A percentile compares a stretch with the other conserved stretches of the same genome.
Evolutionary conservation across 2,888 invertebrate species (phyloP).

Genomic region (Pterostichus niger): DNA sequence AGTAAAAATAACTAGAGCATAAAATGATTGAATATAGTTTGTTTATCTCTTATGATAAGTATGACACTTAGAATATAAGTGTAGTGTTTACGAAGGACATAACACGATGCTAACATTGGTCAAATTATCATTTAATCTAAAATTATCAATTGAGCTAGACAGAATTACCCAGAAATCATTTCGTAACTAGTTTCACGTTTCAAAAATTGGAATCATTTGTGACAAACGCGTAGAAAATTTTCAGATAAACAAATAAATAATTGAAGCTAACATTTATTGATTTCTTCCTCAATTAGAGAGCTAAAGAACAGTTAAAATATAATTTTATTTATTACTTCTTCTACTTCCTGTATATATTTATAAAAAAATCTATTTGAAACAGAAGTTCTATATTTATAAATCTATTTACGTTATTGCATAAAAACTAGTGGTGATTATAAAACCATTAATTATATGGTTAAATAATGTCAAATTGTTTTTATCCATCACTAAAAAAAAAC

Average conservation of each 20-base stretch:
- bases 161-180: background rate
- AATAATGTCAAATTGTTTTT: slow-evolving; percentile 29
- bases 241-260: slow-evolving; percentile 15
- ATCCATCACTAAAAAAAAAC: background rate
- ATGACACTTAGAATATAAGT: no score
- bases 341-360: background rate
- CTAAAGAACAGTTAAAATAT: background rate
- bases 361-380: background rate
- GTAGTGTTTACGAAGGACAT: no score
- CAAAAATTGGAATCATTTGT: no score
- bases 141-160: no score
- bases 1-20: no score
- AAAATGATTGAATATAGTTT: no score
- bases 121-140: no score
- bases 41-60: no score
- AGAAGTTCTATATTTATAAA: slow-evolving; percentile 6
- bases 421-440: background rate
- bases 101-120: no score
- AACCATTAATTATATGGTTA: slow-evolving; percentile 29
- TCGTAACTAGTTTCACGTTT: background rate
- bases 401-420: background rate
- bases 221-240: background rate
- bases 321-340: background rate
- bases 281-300: background rate
- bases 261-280: background rate